Base-by-base conservation (phyloP, 2,888 invertebrate genomes). In the Plemyria rubiginata region DNA sequence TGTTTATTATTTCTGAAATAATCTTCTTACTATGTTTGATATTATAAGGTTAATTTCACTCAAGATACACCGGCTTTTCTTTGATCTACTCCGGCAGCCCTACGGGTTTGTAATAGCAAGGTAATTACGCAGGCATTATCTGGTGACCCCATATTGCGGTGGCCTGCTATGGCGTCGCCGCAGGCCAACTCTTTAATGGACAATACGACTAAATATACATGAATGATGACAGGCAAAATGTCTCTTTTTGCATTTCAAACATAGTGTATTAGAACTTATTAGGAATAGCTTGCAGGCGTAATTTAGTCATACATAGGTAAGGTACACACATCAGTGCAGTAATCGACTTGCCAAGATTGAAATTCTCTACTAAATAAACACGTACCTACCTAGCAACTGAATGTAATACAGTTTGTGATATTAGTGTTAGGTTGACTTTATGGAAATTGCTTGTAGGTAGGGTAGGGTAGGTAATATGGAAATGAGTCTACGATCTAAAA, bases 61-160 rank as follows among this genome's bases (percentile, higher is more conserved):
- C 11, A 11, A 38, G 11, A 38, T 38, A 11, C 4, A 38, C 36
- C 36, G 36, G 36, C 22, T 41, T n/a, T 5, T 16, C 65, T 51
- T 28, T 52, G 6, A 13, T 57, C 48, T 48, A 46, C 50, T 29
- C 50, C 71, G 70, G 66, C 55, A 65, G 41, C 54, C 60, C 65
- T 65, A 57, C 70, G 69, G 78, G 79, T 74, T 71, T 71, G 82
- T 86, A 89, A 87, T 87, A 81, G 82, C 75, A 79, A 82, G 81
- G 84, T 92, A 91, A 91, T 92, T 90, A 91, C 86, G 77, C 85
- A 81, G 80, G 78, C 84, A 89, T 90, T 91, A 91, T 90, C 91
- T 79, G 80, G 85, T 90, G 92, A 91, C 91, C 91, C 86, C 86
- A 87, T 90, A 88, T 86, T 88, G 90, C 79, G 88, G 90, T 86